Base-by-base conservation (phyloP, 2,113 vertebrate genomes). In the Glareola pratincola region DNA sequence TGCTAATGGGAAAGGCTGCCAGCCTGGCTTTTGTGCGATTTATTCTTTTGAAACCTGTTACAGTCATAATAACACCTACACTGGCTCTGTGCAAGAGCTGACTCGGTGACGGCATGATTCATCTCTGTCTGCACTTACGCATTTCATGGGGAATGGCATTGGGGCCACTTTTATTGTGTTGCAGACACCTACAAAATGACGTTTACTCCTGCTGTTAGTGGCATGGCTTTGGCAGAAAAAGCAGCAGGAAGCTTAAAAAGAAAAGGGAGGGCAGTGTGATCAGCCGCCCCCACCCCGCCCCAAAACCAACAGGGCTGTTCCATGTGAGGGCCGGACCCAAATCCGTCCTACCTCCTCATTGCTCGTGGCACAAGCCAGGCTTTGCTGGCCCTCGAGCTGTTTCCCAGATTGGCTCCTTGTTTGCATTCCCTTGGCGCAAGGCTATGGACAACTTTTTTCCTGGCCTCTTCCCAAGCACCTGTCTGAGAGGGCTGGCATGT, bases 401-500 rank as follows among this genome's bases (percentile, higher is more conserved):
- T 88, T 39, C 19, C n/a, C 56, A 78, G 47, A 8, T 10, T 41
- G 37, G 21, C 11, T 76, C 48, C 72, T 45, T 84, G 63, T 43
- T 11, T 63, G 30, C n/a, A 4, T 54, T 88, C 71, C 67, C 50
- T 37, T 37, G 57, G 12, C 1, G 1, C 20, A 1, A 9, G 20
- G 30, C 63, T 86, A 9, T 9, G 10, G 72, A 83, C 72, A 78
- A 74, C 68, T 63, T 88, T 92, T 94, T 95, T 87, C 83, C 72
- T 92, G 92, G 83, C 80, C 14, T 71, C 23, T 75, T 87, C 83
- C 93, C 91, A 95, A 96, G 68, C 86, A 92, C 91, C 86, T 94
- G 63, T 79, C 83, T 54, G 53, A 62, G 63, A 72, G 23, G 29
- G 17, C 68, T 91, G 91, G 36, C 64, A 50, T 23, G 63, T 0